Percentiles rank a stretch among this genome's conserved stretches.
phyloP scores from a whole-genome alignment of 2,113 vertebrate species.

The Melanocharis versteri region DNA sequence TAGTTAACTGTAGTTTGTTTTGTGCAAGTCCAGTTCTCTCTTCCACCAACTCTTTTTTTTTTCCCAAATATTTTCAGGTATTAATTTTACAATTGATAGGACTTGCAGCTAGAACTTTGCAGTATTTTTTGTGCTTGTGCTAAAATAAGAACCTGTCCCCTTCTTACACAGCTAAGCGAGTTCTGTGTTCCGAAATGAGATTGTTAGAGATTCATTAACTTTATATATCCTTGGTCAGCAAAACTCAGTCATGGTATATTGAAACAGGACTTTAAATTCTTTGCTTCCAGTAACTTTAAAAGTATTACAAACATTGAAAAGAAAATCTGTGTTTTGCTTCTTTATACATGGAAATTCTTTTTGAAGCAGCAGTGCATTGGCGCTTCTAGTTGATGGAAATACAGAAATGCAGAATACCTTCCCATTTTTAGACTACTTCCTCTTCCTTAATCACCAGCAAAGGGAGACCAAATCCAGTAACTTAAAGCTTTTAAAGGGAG shows the following conservation, averaged over 20 bases:
- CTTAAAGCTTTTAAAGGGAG: not conserved
- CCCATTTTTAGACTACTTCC: not conserved
- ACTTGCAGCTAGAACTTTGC: not conserved
- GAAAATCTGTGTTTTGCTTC: not conserved
- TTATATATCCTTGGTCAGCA: not conserved
- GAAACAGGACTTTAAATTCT: not conserved
- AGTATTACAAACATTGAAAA: not conserved
- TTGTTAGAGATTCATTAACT: not conserved
- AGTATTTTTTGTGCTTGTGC: not conserved
- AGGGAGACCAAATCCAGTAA: not conserved
- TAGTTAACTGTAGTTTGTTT: not conserved
- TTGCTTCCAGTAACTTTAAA: not conserved
- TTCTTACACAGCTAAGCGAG: accelerated
- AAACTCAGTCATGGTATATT: not conserved
- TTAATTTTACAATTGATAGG: not conserved
- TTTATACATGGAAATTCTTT: not conserved
- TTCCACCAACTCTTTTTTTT: not conserved
- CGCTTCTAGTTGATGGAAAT: not conserved
- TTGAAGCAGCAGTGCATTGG: not conserved
- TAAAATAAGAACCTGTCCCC: not conserved
- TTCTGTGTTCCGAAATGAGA: not conserved
- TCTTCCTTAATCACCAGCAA: not conserved
- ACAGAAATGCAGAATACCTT: not conserved
- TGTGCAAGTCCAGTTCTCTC: not conserved
- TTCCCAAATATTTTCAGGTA: not conserved